Base-by-base conservation (phyloP, 2,888 invertebrate genomes). In the Drosophila nr. medialis region DNA sequence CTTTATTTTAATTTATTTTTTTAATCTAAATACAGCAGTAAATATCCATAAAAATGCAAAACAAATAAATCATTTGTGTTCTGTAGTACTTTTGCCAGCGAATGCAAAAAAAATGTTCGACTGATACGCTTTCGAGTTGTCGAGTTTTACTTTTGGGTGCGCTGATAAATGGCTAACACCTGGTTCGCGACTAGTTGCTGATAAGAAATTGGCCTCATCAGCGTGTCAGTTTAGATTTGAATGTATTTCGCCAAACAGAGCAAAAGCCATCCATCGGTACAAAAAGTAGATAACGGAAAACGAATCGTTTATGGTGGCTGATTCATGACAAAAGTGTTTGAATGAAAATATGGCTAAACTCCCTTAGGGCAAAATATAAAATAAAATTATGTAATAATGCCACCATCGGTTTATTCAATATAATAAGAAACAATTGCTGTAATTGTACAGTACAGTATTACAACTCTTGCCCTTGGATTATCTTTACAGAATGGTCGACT, bases 401-500 rank as follows among this genome's bases (percentile, higher is more conserved):
- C n/a, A n/a, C n/a, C n/a, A n/a, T n/a, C n/a, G 21, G 15, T 45
- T 24, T 15, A 42, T 45, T 45, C 1, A 24, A 0, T 8, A 8
- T 8, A 15, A 24, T 24, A 45, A 15, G 2, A 4, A 24, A 15
- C 24, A 45, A 27, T 27, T 27, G 27, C 27, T 27, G 27, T 27
- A 45, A 45, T 24, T 4, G 1, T 15, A 13, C 0, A 21, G 15
- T 3, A 4, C 4, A 24, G 24, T 54, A 36, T 15, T 50, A 21
- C 2, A 56, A n/a, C 4, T 42, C n/a, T 53, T 10, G 6, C 2
- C 8, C 18, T 40, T 42, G 2, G 5, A 38, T n/a, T 60, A 3
- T 36, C n/a, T 34, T 56, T 42, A 1, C 66, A 88, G 91, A 82
- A 91, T 91, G 91, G 84, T 91, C 55, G 91, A 91, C 62, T 91